A percentile compares a stretch with the other conserved stretches of the same genome.
Evolutionary conservation across 2,888 invertebrate genomes (phyloP).

Genomic region (Acanthococcus lagerstroemiae): DNA sequence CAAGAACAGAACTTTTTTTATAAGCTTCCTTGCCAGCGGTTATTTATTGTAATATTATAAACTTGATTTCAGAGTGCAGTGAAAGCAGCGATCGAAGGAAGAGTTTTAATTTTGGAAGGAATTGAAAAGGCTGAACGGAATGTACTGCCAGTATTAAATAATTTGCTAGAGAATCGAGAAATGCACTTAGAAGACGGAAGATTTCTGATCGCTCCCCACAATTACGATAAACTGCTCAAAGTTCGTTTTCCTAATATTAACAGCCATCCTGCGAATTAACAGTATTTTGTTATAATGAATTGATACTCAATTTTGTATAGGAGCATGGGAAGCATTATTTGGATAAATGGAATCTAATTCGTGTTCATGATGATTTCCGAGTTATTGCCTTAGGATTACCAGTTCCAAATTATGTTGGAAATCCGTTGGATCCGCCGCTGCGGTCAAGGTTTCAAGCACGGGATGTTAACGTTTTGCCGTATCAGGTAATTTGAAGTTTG

Average conservation of each 20-base stretch:
- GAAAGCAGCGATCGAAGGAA: slow-evolving; percentile 76
- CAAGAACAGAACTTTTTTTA: too few species aligned
- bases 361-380: slow-evolving; percentile 85
- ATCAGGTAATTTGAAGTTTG: slow-evolving; percentile 46
- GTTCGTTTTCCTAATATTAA: slow-evolving; percentile 45
- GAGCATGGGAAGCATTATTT: slow-evolving; percentile 69
- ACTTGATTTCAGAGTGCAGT: slow-evolving; percentile 68
- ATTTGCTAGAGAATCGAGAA: slow-evolving; percentile 90
- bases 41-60: neutral
- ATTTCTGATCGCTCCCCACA: slow-evolving; percentile 74
- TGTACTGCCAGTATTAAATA: slow-evolving; percentile 90
- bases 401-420: slow-evolving; percentile 77
- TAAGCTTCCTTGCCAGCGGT: too few species aligned
- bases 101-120: slow-evolving; percentile 83
- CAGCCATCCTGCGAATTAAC: neutral
- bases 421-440: slow-evolving; percentile 90
- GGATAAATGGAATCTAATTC: slow-evolving; percentile 73
- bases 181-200: slow-evolving; percentile 97
- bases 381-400: slow-evolving; percentile 88
- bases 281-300: slow-evolving; percentile 10
- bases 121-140: slow-evolving; percentile 96
- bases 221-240: slow-evolving; percentile 80
- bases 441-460: slow-evolving; percentile 90
- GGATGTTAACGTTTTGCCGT: slow-evolving; percentile 59
- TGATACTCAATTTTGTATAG: slow-evolving; percentile 44